These are phyloP conservation scores for Monochamus alternatus DNA, from an alignment of 2,888 invertebrate genomes.

Conservation along the genomic window DNA sequence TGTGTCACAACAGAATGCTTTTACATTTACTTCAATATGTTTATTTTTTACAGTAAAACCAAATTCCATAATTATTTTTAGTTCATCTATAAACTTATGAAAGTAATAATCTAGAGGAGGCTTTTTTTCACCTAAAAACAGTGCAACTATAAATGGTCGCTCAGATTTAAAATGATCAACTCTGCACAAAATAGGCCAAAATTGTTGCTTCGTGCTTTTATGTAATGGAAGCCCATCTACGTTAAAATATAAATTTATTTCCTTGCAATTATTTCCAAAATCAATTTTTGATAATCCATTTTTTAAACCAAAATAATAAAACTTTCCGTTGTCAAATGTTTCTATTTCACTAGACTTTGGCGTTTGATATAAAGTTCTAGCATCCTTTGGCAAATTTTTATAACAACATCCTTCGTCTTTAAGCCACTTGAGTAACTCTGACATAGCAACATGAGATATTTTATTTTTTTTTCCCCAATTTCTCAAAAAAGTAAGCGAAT, in stretches of 20 bases:
- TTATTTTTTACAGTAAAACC: conserved; percentile 37
- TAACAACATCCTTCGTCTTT: neutral
- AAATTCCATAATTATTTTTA: conserved; percentile 28
- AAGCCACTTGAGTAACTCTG: conserved; percentile 1
- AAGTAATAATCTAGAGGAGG: conserved; percentile 49
- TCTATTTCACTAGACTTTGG: neutral
- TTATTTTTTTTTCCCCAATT: conserved; percentile 1
- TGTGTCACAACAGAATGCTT: conserved; percentile 30
- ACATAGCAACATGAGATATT: neutral
- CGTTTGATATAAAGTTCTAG: neutral
- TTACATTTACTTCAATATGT: conserved; percentile 32
- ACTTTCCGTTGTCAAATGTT: neutral
- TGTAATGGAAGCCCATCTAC: neutral
- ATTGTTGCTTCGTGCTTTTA: conserved; percentile 2
- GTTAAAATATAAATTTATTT: neutral
- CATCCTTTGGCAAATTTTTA: conserved; percentile 3
- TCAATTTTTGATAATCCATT: neutral
- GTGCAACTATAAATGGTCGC: conserved; percentile 29
- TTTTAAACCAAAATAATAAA: conserved; percentile 10
- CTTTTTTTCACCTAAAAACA: conserved; percentile 47
- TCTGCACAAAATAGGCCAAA: conserved; percentile 12
- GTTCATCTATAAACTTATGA: conserved; percentile 43
- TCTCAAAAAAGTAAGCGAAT: neutral
- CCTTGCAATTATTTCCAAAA: neutral
- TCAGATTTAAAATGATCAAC: neutral